These are phyloP conservation scores for Electrona antarctica DNA, from an alignment of 2,113 vertebrate species.

Conservation along the genomic window DNA sequence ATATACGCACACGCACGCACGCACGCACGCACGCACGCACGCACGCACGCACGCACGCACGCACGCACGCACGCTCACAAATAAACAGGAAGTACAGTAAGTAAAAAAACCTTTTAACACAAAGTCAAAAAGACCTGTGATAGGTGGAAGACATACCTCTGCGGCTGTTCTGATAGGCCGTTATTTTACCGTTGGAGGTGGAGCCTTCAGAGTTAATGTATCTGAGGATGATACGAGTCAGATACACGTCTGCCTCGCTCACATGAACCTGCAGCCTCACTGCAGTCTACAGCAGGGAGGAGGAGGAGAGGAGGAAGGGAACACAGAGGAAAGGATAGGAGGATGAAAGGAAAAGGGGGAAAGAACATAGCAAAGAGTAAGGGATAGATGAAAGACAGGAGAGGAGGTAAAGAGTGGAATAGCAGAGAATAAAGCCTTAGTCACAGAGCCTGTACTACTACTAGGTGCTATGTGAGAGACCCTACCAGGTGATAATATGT, in stretches of 20 bases:
- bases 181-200: conserved; percentile 89
- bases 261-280: conserved; percentile 87
- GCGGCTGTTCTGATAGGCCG: conserved; percentile 86
- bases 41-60: background rate
- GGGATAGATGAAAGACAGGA: conserved; percentile 10
- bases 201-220: conserved; percentile 82
- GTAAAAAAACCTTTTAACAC: conserved; percentile 21
- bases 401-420: conserved; percentile 9
- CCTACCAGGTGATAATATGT: too few relatives aligned
- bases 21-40: conserved; percentile 9
- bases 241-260: conserved; percentile 84
- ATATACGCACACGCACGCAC: conserved; percentile 7
- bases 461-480: background rate
- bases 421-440: conserved; percentile 37
- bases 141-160: conserved; percentile 80
- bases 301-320: background rate
- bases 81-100: background rate
- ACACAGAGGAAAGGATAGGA: background rate
- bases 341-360: conserved; percentile 3
- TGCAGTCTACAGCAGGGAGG: conserved; percentile 75
- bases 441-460: conserved; percentile 38
- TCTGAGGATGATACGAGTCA: conserved; percentile 82
- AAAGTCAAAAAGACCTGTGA: conserved; percentile 8
- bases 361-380: background rate
- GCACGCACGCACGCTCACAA: background rate